Evolutionary conservation across 2,888 invertebrate species (phyloP), one percentile per base, ranked within the genome.

Genomic region (Clostera curtula): DNA sequence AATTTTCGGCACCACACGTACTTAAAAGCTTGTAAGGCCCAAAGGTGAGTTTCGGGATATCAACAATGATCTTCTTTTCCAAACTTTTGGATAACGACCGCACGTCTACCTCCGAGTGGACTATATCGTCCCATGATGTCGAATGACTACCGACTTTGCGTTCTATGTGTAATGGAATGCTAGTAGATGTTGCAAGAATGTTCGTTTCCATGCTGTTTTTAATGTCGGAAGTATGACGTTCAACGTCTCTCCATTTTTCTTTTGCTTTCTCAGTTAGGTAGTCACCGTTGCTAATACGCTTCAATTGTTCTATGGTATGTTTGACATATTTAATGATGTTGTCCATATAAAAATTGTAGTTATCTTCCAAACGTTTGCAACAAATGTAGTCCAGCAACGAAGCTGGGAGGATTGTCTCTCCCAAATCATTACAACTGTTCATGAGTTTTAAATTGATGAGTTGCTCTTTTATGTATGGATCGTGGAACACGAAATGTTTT

Each of bases 211-310:
- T 10, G 3, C 6, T 27, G 3, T 43, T 40, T 1, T 31, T 27
- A 5, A 33, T 25, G 15, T 44, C 27, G n/a, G n/a, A n/a, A n/a
- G 49, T 30, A 3, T 29, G 22, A 5, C 43, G 37, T 22, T 55
- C 52, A 0, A 61, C 55, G 45, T 74, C 69, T 23, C 48, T 62
- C 83, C 83, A 83, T 40, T 73, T 82, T 34, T 75, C 64, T 42
- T 70, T 80, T n/a, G 62, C 75, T 46, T 48, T 70, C 1, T 76
- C 77, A 2, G 77, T 77, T 31, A 83, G 56, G 38, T 71, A 83
- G 35, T 83, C 83, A 1, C 83, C 83, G 28, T 83, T 79, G 35
- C 80, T 80, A 11, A 83, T 82, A 8, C 79, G 67, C 42, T 74
- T 80, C n/a, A 83, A 46, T 36, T 83, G 80, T 2, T 80, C 79